Base-by-base conservation (phyloP, 2,888 invertebrate genomes). In the Macaria notata region DNA sequence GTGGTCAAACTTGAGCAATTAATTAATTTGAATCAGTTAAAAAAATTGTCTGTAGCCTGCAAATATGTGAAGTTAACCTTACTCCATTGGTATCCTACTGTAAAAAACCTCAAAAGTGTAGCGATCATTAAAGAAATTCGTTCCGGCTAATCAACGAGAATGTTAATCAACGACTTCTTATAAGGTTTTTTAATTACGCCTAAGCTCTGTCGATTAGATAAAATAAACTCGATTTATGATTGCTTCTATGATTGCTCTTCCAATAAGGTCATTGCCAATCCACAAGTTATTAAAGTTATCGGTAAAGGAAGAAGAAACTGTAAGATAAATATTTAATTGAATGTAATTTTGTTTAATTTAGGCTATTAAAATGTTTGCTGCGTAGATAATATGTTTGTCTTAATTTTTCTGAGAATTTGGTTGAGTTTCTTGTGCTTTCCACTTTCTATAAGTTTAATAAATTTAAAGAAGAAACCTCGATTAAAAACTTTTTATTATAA, bases 51-150 rank as follows among this genome's bases (percentile, higher is more conserved):
- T 19, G 19, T 19, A 19, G 19, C 2, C 19, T 19, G 19, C 19
- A 19, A 19, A 36, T 36, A 36, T 4, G 33, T 36, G 3, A 4
- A 6, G 7, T 36, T 36, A 6, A 36, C 7, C 33, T 36, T 7
- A 36, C n/a, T 38, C 9, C 43, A 47, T 43, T 29, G 38, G 19
- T 43, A 36, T 44, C 33, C 36, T 36, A 36, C 50, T 61, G 57
- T 60, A 55, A 56, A n/a, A 54, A 3, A 51, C 57, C 49, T 43
- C 52, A 68, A 75, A 74, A 76, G 68, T 73, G 63, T 65, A 69
- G 63, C 66, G 59, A 62, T 51, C 62, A 57, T 72, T 79, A 76
- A 36, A 36, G 7, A 6, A 59, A 80, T 80, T 80, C 60, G 78
- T 63, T 63, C 62, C 71, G 73, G 59, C 61, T 62, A 70, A 75